These are phyloP conservation scores for Macrosoma leucophasiata DNA, from an alignment of 2,888 invertebrate genomes.

Conservation along the genomic window DNA sequence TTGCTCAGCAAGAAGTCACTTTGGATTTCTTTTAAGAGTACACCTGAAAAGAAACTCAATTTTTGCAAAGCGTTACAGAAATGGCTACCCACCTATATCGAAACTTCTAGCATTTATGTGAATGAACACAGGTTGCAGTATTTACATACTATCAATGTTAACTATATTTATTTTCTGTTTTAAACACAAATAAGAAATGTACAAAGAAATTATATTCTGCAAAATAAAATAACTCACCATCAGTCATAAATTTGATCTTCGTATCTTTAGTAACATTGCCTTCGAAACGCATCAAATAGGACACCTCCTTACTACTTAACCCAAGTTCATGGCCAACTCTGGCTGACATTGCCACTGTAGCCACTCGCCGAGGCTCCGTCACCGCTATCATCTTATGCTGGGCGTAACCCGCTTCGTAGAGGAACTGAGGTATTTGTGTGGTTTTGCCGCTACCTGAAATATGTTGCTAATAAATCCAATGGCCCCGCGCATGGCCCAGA, in stretches of 20 bases:
- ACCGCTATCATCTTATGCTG: slow-evolving; percentile 89
- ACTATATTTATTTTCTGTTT: no score
- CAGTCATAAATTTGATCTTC: slow-evolving; percentile 99
- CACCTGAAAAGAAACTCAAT: slow-evolving; percentile 71
- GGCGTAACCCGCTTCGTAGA: slow-evolving; percentile 97
- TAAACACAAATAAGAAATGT: no score
- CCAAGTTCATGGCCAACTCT: slow-evolving; percentile 94
- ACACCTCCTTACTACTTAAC: slow-evolving; percentile 82
- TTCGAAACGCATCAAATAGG: slow-evolving; percentile 96
- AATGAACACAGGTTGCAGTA: no score
- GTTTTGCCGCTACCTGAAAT: slow-evolving; percentile 91
- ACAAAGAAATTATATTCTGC: neutral
- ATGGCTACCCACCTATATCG: no score
- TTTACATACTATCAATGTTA: no score
- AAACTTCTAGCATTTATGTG: no score
- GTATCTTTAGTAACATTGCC: slow-evolving; percentile 92
- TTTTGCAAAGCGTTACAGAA: no score
- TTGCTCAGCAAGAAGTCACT: slow-evolving; percentile 85
- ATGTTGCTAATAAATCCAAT: no score
- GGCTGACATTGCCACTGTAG: slow-evolving; percentile 96
- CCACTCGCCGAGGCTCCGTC: slow-evolving; percentile 98
- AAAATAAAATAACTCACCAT: slow-evolving; percentile 67
- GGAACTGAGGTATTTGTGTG: slow-evolving; percentile 98
- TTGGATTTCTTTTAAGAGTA: slow-evolving; percentile 94
- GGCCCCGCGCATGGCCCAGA: no score